Base-by-base conservation (phyloP, 2,113 vertebrate genomes). In the Alouatta palliata region DNA sequence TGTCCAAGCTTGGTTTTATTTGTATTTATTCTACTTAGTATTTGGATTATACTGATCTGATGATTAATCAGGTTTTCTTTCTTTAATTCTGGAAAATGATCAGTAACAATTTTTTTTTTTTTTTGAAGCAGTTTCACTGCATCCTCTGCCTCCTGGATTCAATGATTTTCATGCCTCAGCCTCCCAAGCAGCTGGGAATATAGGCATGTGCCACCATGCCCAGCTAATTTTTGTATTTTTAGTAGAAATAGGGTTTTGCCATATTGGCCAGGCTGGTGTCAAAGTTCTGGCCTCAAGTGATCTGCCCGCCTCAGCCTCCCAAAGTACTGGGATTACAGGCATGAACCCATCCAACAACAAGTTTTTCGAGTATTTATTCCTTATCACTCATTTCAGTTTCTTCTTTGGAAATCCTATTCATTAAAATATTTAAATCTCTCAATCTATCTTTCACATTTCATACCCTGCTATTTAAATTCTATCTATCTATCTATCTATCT, bases 81-180 rank as follows among this genome's bases (percentile, higher is more conserved):
- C 32, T 66, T 68, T 97, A 84, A 73, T 73, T 83, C 30, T 71
- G 23, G 83, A 87, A 95, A 64, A 91, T 94, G 32, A 73, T 79
- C 61, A 79, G n/a, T 17, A 91, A 90, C 25, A 30, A 6, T 30
- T 6, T 14, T 30, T 61, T 58, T 58, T n/a, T n/a, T 61, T 64
- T 64, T 32, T 64, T 14, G 12, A 64, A 30, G 61, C 12, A 30
- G 27, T 27, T 30, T 64, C 61, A 64, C 11, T 6, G 27, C 61
- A 64, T 30, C 61, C 12, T 64, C 61, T 3, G 27, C 27, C 27
- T 64, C 27, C 61, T 64, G 61, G 61, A 64, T 64, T 64, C 61
- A 64, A 64, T 64, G 61, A 64, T 64, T 64, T 12, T 64, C 30
- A 13, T 64, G 61, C 61, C 61, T 30, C 61, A 64, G 61, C 12